These are phyloP conservation scores for Entosphenus tridentatus DNA, from an alignment of 2,113 vertebrate genomes.

Conservation along the genomic window DNA sequence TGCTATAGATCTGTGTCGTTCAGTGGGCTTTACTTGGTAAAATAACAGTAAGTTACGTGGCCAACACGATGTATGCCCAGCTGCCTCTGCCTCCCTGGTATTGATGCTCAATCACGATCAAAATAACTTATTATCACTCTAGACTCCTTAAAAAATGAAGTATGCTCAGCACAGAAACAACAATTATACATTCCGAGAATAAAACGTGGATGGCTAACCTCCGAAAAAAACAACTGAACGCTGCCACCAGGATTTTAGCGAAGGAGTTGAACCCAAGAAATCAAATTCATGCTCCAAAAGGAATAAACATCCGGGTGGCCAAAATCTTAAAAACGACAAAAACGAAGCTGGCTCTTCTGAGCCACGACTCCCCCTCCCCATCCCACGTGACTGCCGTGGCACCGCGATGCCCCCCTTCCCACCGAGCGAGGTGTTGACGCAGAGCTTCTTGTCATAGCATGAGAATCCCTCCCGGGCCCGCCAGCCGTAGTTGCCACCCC, in stretches of 20 bases:
- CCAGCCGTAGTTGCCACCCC: slow-evolving; percentile 77
- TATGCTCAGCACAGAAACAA: too few species aligned
- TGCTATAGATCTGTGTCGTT: too few species aligned
- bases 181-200: too few species aligned
- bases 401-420: slow-evolving; percentile 9
- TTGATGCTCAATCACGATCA: too few species aligned
- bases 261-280: background rate
- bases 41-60: too few species aligned
- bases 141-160: too few species aligned
- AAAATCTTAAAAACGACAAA: background rate
- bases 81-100: too few species aligned
- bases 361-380: background rate
- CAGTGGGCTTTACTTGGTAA: too few species aligned
- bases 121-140: too few species aligned
- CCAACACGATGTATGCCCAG: too few species aligned
- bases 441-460: slow-evolving; percentile 83
- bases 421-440: slow-evolving; percentile 62
- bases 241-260: background rate
- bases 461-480: slow-evolving; percentile 75
- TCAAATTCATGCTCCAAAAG: background rate
- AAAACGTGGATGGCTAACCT: too few species aligned
- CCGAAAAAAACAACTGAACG: slow-evolving; percentile 6
- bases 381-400: rapidly evolving
- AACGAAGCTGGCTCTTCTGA: background rate
- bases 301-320: background rate